Conservation (phyloP, 2,113 vertebrate species). For the Pandion haliaetus region DNA sequence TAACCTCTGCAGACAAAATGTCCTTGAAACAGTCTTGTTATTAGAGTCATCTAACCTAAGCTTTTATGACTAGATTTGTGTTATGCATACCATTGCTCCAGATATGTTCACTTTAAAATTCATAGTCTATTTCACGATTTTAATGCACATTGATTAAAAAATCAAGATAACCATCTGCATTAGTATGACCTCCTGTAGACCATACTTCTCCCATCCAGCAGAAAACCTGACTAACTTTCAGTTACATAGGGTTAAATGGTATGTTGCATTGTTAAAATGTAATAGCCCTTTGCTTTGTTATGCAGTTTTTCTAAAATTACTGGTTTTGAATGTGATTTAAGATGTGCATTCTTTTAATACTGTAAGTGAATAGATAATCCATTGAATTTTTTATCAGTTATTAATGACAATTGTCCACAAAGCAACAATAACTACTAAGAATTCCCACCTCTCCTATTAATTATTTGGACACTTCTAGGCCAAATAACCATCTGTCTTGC, state of each 20-base stretch:
- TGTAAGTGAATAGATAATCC: neutral
- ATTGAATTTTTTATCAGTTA: neutral
- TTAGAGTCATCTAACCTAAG: neutral
- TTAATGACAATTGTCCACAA: neutral
- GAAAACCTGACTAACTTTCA: neutral
- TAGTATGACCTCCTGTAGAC: neutral
- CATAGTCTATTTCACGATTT: neutral
- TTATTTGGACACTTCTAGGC: neutral
- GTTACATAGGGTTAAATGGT: neutral
- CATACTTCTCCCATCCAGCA: neutral
- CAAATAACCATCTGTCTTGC: neutral
- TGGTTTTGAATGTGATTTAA: neutral
- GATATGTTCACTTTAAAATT: neutral
- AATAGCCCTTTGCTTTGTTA: neutral
- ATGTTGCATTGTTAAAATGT: neutral
- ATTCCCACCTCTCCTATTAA: neutral
- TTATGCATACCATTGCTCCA: neutral
- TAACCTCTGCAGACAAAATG: constrained; percentile 28
- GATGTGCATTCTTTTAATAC: neutral
- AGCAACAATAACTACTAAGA: neutral
- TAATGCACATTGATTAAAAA: neutral
- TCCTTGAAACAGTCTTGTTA: neutral
- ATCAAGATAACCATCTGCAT: neutral
- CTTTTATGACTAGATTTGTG: neutral
- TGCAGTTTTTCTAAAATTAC: neutral